phyloP scores from a whole-genome alignment of 1,140 invertebrate genomes.

The Chymomyza costata region DNA sequence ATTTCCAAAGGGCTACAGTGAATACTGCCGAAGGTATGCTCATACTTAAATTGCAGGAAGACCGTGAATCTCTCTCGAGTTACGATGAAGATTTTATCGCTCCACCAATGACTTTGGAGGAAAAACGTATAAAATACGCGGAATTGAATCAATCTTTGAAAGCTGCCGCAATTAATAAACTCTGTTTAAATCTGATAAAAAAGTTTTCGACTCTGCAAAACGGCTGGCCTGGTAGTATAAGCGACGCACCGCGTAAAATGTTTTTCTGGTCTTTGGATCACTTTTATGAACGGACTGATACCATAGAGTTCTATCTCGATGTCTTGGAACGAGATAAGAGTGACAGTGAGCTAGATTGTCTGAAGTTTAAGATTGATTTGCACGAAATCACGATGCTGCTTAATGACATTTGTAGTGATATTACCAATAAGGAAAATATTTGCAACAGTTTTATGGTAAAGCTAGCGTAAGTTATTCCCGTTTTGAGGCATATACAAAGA shows the following conservation, averaged over 20 bases:
- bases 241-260: slow-evolving; percentile 19
- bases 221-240: slow-evolving; percentile 22
- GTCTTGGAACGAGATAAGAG: slow-evolving; percentile 25
- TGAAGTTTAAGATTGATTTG: slow-evolving; percentile 37
- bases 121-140: background rate
- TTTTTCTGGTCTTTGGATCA: slow-evolving; percentile 41
- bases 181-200: slow-evolving; percentile 21
- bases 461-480: slow-evolving; percentile 15
- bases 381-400: slow-evolving; percentile 22
- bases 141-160: slow-evolving; percentile 13
- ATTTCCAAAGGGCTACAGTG: too few species aligned
- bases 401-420: slow-evolving; percentile 15
- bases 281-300: slow-evolving; percentile 14
- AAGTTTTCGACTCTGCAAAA: slow-evolving; percentile 13
- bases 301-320: slow-evolving; percentile 38
- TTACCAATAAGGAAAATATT: background rate
- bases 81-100: background rate
- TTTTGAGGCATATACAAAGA: background rate
- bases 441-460: slow-evolving; percentile 1
- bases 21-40: too few species aligned
- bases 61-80: too few species aligned
- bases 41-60: background rate
- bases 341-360: slow-evolving; percentile 24
- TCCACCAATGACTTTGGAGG: background rate
- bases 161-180: slow-evolving; percentile 29